A percentile compares a stretch with the other conserved stretches of the same genome.
phyloP scores from a whole-genome alignment of 2,888 invertebrate genomes.

The Trichogramma dendrolimi region DNA sequence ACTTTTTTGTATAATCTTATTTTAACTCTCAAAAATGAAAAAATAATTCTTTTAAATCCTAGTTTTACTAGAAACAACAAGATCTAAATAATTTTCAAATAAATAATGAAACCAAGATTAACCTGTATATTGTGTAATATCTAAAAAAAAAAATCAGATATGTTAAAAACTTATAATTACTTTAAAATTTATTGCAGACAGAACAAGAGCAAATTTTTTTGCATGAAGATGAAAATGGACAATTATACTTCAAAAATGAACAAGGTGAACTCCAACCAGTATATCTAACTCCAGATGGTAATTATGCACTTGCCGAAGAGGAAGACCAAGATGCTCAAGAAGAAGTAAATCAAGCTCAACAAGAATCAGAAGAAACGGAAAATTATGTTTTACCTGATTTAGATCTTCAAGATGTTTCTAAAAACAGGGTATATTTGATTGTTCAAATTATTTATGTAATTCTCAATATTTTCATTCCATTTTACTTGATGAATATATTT shows the following conservation, averaged over 20 bases:
- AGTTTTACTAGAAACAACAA: too few species aligned
- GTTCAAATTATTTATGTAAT: background rate
- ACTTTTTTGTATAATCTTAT: slow-evolving; percentile 1
- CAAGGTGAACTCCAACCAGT: slow-evolving; percentile 47
- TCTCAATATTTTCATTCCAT: slow-evolving; percentile 3
- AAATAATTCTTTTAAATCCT: background rate
- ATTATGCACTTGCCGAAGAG: slow-evolving; percentile 47
- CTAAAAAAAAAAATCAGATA: too few species aligned
- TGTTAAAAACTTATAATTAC: background rate
- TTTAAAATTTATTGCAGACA: slow-evolving; percentile 1
- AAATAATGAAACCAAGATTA: too few species aligned
- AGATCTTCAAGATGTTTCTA: slow-evolving; percentile 32
- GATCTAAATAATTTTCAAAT: too few species aligned
- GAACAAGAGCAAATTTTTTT: slow-evolving; percentile 47
- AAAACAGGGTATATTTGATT: slow-evolving; percentile 35
- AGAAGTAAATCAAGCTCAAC: slow-evolving; percentile 27
- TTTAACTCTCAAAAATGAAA: slow-evolving; percentile 2
- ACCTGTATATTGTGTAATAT: too few species aligned
- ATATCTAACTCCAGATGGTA: slow-evolving; percentile 48
- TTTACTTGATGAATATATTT: background rate
- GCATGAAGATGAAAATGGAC: slow-evolving; percentile 49
- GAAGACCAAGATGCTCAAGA: slow-evolving; percentile 43
- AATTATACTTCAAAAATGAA: slow-evolving; percentile 50
- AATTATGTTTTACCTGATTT: slow-evolving; percentile 39
- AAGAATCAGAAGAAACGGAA: slow-evolving; percentile 34